Evolutionary conservation across 2,888 invertebrate genomes (phyloP), one percentile per base, ranked within the genome.

Genomic region (Bedellia somnulentella): DNA sequence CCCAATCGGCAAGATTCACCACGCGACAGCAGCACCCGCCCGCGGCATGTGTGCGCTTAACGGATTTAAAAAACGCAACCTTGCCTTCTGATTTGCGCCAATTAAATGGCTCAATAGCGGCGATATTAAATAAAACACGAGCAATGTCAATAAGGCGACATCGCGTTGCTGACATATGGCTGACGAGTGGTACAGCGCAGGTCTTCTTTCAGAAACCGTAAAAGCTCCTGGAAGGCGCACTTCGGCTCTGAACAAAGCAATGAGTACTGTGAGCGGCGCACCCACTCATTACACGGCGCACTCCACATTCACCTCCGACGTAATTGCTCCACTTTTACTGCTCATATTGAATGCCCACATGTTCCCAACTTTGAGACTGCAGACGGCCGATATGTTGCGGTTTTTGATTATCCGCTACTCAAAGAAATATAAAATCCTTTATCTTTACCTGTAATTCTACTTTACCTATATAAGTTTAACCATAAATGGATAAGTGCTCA

Each of bases 181-280:
- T n/a, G n/a, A n/a, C n/a, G n/a, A n/a, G n/a, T n/a, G n/a, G n/a
- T n/a, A n/a, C 35, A 28, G 31, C 36, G 47, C 56, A 62, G 59
- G 70, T 70, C 63, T 55, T 70, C 71, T 68, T 51, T 38, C 45
- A 42, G 71, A 70, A 71, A 67, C 71, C 70, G 61, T 68, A 71
- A 61, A 71, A 71, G 70, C 58, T 63, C 47, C 44, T 36, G 40
- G 35, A 41, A 43, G 41, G 37, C 37, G 41, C 42, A 44, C 46
- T 44, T 44, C 15, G 14, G 22, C 16, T 16, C 8, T 10, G 14
- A 5, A 10, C 6, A 9, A 3, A 8, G 21, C 29, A 41, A 39
- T 35, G 31, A 32, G 35, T 26, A 26, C n/a, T 43, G 41, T 39
- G 39, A 34, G 33, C 36, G 41, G 30, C 27, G 18, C 31, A 49